phyloP scores from a whole-genome alignment of 2,888 invertebrate genomes.

The Chloromyia formosa region DNA sequence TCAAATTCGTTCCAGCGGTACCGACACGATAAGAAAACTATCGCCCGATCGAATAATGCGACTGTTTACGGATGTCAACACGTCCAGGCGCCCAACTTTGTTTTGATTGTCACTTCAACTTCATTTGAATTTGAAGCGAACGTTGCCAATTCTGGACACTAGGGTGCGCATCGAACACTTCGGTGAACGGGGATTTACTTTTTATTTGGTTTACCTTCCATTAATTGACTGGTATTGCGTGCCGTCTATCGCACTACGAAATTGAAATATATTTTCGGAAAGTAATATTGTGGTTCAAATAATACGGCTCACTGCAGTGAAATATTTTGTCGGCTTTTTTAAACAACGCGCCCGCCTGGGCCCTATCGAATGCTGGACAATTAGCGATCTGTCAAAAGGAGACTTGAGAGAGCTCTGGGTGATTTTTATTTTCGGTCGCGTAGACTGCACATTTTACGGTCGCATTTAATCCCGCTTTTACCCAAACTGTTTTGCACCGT shows the following conservation, averaged over 20 bases:
- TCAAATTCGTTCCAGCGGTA: no score
- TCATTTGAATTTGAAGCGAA: neutral
- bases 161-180: neutral
- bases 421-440: neutral
- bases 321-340: neutral
- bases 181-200: neutral
- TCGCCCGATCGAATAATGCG: no score
- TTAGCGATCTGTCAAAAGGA: slow-evolving; percentile 5
- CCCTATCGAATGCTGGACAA: neutral
- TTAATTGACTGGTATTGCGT: no score
- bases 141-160: neutral
- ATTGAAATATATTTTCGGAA: no score
- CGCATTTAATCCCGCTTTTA: neutral
- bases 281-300: no score
- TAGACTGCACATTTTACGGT: neutral
- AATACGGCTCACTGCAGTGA: no score
- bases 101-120: slow-evolving; percentile 19
- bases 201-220: no score
- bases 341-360: neutral
- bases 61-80: neutral
- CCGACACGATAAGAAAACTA: no score
- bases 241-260: no score
- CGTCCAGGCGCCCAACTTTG: slow-evolving; percentile 15
- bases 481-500: neutral
- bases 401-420: slow-evolving; percentile 6